Evolutionary conservation across 2,888 invertebrate genomes (phyloP).

Genomic region (Pyrrhia umbra): DNA sequence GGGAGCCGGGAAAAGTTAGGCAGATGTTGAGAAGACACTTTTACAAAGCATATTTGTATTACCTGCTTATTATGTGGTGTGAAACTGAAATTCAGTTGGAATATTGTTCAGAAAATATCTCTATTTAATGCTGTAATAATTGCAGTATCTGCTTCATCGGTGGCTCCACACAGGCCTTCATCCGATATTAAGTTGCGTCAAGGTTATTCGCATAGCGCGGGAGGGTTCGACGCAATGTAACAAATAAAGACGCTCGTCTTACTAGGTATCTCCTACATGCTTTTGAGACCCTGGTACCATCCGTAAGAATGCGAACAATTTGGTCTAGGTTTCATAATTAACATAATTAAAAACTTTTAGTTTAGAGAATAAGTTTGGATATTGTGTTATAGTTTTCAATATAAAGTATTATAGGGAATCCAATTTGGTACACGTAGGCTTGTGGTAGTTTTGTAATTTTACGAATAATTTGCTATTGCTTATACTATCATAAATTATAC

Average conservation of each 20-base stretch:
- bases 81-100: no score
- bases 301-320: neutral
- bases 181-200: conserved; percentile 62
- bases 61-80: no score
- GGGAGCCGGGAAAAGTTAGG: no score
- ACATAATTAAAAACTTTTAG: neutral
- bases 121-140: no score
- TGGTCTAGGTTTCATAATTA: neutral
- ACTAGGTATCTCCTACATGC: conserved; percentile 32
- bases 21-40: no score
- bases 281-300: conserved; percentile 13
- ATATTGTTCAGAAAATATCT: no score
- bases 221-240: conserved; percentile 47
- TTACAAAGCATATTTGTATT: no score
- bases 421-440: no score
- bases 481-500: neutral
- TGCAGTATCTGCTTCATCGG: neutral
- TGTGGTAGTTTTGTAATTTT: no score
- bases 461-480: no score
- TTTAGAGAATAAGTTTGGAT: neutral
- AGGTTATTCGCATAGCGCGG: conserved; percentile 59
- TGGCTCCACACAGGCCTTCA: conserved; percentile 43
- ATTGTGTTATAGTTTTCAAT: neutral
- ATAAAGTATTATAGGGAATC: no score
- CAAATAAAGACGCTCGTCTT: conserved; percentile 51